These are phyloP conservation scores for Campylomormyrus numenius DNA, from an alignment of 2,113 vertebrate genomes.

Conservation along the genomic window DNA sequence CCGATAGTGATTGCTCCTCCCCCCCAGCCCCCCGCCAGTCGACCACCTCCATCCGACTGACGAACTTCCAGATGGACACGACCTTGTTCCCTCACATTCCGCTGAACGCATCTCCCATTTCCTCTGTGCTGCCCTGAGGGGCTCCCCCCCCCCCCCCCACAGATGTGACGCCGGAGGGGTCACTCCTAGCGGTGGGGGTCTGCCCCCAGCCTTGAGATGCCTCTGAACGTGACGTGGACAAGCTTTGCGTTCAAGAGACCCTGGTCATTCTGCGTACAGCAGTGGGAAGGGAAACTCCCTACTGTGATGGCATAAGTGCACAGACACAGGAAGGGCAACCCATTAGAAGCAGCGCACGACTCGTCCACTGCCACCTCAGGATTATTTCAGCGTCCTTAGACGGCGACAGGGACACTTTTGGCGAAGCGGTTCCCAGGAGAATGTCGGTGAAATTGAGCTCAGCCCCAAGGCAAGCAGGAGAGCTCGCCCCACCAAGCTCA, in stretches of 20 bases:
- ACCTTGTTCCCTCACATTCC: slow-evolving; percentile 59
- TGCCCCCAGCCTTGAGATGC: slow-evolving; percentile 55
- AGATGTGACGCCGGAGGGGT: slow-evolving; percentile 24
- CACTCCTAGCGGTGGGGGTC: slow-evolving; percentile 25
- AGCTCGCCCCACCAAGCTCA: background rate
- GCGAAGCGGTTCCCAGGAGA: background rate
- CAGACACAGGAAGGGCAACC: background rate
- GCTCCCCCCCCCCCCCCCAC: slow-evolving; percentile 18
- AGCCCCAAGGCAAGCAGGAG: background rate
- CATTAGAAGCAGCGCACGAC: background rate
- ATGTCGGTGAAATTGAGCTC: background rate
- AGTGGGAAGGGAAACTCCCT: background rate
- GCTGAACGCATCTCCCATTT: background rate
- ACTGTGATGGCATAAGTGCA: background rate
- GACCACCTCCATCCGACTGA: slow-evolving; percentile 28
- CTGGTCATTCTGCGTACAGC: background rate
- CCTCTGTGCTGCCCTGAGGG: background rate
- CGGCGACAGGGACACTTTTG: background rate
- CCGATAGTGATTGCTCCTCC: background rate
- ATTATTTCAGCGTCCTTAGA: background rate
- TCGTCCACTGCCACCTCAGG: background rate
- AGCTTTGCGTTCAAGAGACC: background rate
- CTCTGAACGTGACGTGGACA: slow-evolving; percentile 42
- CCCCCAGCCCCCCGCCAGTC: background rate
- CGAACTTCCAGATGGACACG: slow-evolving; percentile 41